Percentiles rank a stretch among this genome's conserved stretches.
phyloP scores from a whole-genome alignment of 37 sponge, comb jelly and placozoan species.

The Petrosia ficiformis region DNA sequence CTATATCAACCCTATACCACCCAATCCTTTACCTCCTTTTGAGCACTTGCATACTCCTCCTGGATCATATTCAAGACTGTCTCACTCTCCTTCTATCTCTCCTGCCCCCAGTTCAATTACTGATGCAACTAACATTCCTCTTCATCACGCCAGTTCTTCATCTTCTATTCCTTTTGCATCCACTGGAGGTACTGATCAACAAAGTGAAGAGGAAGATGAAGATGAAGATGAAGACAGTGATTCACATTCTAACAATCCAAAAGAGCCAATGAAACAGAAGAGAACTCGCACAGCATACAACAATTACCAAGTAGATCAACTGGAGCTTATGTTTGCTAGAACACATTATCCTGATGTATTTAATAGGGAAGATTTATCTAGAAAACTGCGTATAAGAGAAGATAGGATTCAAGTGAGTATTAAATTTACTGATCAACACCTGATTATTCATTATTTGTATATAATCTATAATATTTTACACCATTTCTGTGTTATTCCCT shows the following conservation, averaged over 20 bases:
- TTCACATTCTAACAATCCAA: not conserved
- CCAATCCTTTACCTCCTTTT: too few species aligned
- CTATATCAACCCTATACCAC: too few species aligned
- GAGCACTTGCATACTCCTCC: too few species aligned
- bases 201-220: constrained; percentile 26
- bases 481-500: not conserved
- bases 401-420: constrained; percentile 56
- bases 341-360: constrained; percentile 79
- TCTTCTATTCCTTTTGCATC: not conserved
- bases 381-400: constrained; percentile 51
- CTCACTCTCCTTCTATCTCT: too few species aligned
- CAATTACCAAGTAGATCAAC: constrained; percentile 53
- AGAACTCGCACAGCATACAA: constrained; percentile 66
- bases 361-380: constrained; percentile 54
- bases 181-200: not conserved
- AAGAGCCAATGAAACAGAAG: constrained; percentile 52
- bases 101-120: too few species aligned
- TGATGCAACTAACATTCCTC: too few species aligned
- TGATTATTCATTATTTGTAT: too few species aligned
- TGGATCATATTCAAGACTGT: too few species aligned
- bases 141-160: not conserved
- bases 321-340: constrained; percentile 55
- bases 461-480: too few species aligned
- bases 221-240: not conserved
- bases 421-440: too few species aligned